A percentile compares a stretch with the other conserved stretches of the same genome.
Conservation (phyloP, 2,888 invertebrate species). For the Ectobius pallidus region DNA sequence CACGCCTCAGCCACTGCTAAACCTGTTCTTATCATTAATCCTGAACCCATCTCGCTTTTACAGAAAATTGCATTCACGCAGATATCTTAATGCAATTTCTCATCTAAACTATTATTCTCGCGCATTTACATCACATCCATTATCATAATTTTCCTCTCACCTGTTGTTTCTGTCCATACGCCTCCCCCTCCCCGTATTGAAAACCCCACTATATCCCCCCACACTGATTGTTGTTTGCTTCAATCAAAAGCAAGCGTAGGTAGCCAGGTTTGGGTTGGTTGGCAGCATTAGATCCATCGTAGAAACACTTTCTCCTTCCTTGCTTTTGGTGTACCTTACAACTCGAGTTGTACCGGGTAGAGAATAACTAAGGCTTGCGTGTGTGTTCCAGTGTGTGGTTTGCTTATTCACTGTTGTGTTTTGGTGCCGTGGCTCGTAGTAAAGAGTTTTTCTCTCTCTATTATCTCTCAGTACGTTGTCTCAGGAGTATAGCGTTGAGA, state of each 20-base stretch:
- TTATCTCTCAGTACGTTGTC: neutral
- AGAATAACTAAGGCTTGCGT: neutral
- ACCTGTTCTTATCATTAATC: too few relatives aligned
- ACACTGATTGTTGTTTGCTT: neutral
- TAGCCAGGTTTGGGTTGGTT: too few relatives aligned
- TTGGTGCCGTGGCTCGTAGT: neutral
- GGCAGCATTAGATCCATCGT: neutral
- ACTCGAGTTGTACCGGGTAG: neutral
- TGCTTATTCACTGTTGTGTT: neutral
- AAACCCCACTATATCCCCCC: neutral
- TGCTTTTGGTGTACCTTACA: neutral
- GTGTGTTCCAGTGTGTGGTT: slow-evolving; percentile 16
- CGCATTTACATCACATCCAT: neutral
- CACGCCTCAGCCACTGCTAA: too few relatives aligned
- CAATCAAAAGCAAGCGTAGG: neutral
- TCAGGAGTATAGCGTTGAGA: too few relatives aligned
- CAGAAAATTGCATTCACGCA: neutral
- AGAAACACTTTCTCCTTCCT: neutral
- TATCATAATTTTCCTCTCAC: neutral
- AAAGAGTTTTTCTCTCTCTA: neutral
- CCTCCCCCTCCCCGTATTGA: neutral
- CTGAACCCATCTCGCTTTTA: neutral
- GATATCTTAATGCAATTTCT: neutral
- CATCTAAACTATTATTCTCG: neutral
- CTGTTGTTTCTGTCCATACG: neutral